Base-by-base conservation (phyloP, 2,888 invertebrate genomes). In the Heterodera filipjevi region DNA sequence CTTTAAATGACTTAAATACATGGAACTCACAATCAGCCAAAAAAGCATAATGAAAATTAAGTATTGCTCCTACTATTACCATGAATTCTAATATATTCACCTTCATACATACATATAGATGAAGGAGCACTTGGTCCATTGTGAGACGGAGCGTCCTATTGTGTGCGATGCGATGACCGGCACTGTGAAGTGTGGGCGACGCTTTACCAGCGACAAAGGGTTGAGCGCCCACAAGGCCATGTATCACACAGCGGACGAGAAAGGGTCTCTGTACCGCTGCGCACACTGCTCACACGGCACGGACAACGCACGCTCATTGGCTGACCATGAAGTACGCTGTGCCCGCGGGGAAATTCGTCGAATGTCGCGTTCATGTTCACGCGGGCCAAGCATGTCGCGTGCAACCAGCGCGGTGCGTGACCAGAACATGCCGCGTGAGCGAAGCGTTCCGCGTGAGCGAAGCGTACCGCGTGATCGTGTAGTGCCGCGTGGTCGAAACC, bases 361-460 rank as follows among this genome's bases (percentile, higher is more conserved):
- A 1, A 12, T 8, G 12, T 73, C 73, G 22, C 73, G 73, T 2
- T 73, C 73, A 6, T 49, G 46, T 22, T 73, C 73, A 1, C 73
- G 73, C 10, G 59, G 39, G 22, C 46, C n/a, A 10, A 59, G 59
- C 27, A 12, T 39, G 44, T 73, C 73, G 3, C 73, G 73, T 6
- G 59, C 27, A 10, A n/a, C n/a, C 22, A 59, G 59, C 59, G 27
- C 27, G 49, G 49, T 49, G 49, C 49, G 49, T 22, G 53, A 3
- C 3, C n/a, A 6, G 22, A 53, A 22, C 53, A 22, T 53, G 19
- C 22, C 53, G 53, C 53, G 53, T 22, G 53, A 19, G 53, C 53
- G 22, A 22, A 53, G 53, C 53, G 53, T 10, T 39, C 53, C 22
- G 53, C 53, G 53, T 22, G 53, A 3, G 14, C n/a, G 22, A 22